Conservation (phyloP, 1,140 invertebrate genomes). For the Spodoptera litura region DNA sequence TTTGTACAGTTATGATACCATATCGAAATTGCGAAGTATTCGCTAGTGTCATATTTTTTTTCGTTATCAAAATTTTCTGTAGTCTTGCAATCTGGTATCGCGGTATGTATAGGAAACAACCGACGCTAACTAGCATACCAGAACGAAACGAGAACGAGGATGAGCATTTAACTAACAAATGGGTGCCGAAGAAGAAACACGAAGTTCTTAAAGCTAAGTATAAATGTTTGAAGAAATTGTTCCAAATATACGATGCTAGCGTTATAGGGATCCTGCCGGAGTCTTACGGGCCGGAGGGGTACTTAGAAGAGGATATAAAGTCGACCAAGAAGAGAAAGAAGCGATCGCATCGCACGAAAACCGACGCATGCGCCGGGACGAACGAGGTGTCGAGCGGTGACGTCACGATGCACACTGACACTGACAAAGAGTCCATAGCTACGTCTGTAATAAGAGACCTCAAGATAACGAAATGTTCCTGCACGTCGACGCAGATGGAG, state of each 20-base stretch:
- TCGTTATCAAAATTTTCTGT: conserved; percentile 71
- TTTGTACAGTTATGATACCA: conserved; percentile 73
- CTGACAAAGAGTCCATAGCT: conserved; percentile 55
- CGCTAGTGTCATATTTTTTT: conserved; percentile 66
- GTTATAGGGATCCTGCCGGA: conserved; percentile 76
- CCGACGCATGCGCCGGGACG: conserved; percentile 70
- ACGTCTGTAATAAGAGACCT: conserved; percentile 66
- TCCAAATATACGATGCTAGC: conserved; percentile 80
- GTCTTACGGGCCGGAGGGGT: conserved; percentile 33
- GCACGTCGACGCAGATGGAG: conserved; percentile 52
- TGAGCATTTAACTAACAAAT: conserved; percentile 64
- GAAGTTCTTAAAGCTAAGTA: conserved; percentile 81
- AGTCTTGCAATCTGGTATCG: conserved; percentile 48
- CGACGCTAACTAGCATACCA: conserved; percentile 65
- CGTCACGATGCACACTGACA: conserved; percentile 26
- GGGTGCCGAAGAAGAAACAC: conserved; percentile 82
- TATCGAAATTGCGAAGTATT: conserved; percentile 75
- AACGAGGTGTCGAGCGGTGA: conserved; percentile 60
- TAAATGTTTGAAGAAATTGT: conserved; percentile 80
- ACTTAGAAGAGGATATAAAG: conserved; percentile 51
- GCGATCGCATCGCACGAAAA: conserved; percentile 68
- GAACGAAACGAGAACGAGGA: conserved; percentile 69
- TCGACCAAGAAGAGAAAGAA: conserved; percentile 56
- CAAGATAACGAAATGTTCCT: conserved; percentile 56
- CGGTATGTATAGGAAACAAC: conserved; percentile 67